phyloP scores from a whole-genome alignment of 2,888 invertebrate species.

The Plagodis dolabraria region DNA sequence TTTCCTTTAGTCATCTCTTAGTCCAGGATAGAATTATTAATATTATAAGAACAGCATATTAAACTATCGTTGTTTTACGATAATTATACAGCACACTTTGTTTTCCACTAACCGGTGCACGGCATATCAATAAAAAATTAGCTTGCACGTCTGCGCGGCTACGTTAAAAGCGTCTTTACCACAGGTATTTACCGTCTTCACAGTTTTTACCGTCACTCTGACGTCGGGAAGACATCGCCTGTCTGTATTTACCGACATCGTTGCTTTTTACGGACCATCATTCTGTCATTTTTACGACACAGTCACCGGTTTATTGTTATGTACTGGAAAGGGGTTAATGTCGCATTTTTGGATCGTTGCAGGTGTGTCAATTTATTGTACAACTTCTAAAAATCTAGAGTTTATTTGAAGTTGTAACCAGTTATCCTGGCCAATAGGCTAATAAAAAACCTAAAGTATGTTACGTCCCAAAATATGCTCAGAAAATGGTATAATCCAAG shows the following conservation, averaged over 20 bases:
- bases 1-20: too few relatives aligned
- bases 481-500: slow-evolving; percentile 43
- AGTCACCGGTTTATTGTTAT: slow-evolving; percentile 76
- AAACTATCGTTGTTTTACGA: not conserved
- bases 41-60: too few relatives aligned
- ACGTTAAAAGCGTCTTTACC: slow-evolving; percentile 52
- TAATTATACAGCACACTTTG: slow-evolving; percentile 7
- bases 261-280: slow-evolving; percentile 76
- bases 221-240: slow-evolving; percentile 66
- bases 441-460: not conserved
- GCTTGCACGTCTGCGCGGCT: slow-evolving; percentile 46
- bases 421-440: too few relatives aligned
- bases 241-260: slow-evolving; percentile 78
- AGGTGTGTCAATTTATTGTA: slow-evolving; percentile 48
- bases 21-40: too few relatives aligned
- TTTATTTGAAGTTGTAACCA: too few relatives aligned
- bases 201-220: slow-evolving; percentile 56
- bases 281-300: slow-evolving; percentile 71
- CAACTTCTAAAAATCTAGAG: slow-evolving; percentile 2
- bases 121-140: slow-evolving; percentile 62
- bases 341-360: slow-evolving; percentile 63
- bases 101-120: slow-evolving; percentile 33
- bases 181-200: slow-evolving; percentile 42
- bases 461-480: slow-evolving; percentile 10
- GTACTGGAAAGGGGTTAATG: slow-evolving; percentile 71